Evolutionary conservation across 2,797 vertebrate species (phyloP).

Genomic region (Fringilla coelebs): DNA sequence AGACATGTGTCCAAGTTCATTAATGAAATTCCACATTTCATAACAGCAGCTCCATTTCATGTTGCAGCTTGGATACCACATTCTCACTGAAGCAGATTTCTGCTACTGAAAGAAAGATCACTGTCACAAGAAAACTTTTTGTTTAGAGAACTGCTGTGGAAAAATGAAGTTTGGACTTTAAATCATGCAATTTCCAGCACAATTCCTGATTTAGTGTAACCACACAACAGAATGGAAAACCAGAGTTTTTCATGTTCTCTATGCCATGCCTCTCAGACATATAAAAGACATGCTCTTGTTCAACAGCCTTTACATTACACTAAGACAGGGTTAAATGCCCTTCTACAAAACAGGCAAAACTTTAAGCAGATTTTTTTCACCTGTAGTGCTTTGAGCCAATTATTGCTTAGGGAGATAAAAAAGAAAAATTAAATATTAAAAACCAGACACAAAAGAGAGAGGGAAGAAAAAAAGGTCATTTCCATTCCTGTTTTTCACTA

Average conservation of each 20-base stretch:
- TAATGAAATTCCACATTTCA: not conserved
- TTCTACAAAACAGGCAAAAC: not conserved
- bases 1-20: fast-evolving
- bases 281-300: not conserved
- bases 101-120: not conserved
- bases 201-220: not conserved
- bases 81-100: not conserved
- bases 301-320: not conserved
- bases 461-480: fast-evolving
- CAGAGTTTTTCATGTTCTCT: not conserved
- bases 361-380: not conserved
- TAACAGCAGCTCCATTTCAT: not conserved
- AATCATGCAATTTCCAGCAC: not conserved
- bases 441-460: fast-evolving
- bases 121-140: not conserved
- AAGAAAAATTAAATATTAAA: not conserved
- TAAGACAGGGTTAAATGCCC: not conserved
- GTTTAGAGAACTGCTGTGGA: not conserved
- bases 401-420: not conserved
- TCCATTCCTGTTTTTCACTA: not conserved
- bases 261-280: not conserved
- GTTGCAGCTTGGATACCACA: not conserved
- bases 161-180: not conserved
- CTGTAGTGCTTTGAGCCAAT: not conserved
- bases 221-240: not conserved